Evolutionary conservation across 2,888 invertebrate species (phyloP).

Genomic region (Eristalis tenax): DNA sequence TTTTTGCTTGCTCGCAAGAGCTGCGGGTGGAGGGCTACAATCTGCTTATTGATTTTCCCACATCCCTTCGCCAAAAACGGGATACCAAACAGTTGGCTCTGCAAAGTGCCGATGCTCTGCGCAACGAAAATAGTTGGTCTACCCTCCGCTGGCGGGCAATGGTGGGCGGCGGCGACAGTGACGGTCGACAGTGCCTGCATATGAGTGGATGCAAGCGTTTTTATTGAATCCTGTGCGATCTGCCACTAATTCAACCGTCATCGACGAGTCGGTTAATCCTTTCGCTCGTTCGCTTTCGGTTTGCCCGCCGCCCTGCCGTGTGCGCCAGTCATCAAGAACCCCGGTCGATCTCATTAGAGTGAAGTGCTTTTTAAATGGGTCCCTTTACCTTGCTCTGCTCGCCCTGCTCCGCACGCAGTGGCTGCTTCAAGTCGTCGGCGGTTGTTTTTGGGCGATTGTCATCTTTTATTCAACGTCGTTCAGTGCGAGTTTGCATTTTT

Average conservation of each 20-base stretch:
- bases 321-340: background rate
- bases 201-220: background rate
- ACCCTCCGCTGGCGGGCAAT: background rate
- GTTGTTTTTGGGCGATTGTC: background rate
- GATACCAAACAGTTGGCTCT: background rate
- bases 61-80: background rate
- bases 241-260: background rate
- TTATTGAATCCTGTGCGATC: background rate
- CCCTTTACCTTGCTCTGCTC: background rate
- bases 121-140: background rate
- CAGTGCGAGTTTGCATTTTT: background rate
- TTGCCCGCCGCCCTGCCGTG: background rate
- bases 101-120: background rate
- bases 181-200: background rate
- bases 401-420: too few species aligned
- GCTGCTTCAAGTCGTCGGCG: background rate
- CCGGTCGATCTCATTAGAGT: slow-evolving; percentile 6
- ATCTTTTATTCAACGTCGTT: slow-evolving; percentile 18
- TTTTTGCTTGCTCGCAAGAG: background rate
- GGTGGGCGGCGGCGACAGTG: background rate
- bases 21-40: background rate
- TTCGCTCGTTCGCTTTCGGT: background rate
- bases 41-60: background rate
- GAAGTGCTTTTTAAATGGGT: slow-evolving; percentile 18
- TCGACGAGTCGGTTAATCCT: background rate